Evolutionary conservation across 2,888 invertebrate species (phyloP), one percentile per base, ranked within the genome.

Genomic region (Leptopilina drosophilae): DNA sequence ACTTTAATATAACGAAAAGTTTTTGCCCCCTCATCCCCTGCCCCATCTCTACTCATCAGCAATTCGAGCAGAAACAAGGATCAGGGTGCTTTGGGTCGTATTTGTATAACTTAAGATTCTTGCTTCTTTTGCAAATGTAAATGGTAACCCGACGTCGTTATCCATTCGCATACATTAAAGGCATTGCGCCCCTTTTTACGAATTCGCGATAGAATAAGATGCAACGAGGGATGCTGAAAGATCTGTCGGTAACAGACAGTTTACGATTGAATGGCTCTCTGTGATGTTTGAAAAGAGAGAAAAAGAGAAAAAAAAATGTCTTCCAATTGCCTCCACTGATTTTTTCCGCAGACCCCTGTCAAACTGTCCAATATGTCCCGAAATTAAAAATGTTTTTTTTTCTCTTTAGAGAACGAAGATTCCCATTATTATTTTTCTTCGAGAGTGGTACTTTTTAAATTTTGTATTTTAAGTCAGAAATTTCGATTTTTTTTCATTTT

Each of bases 91-190:
- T 67, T 67, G 12, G 67, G n/a, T 53, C 53, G 69, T 40, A 56
- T 73, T 73, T 73, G 69, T 73, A 73, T 73, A 69, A 81, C 83
- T 83, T 82, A 83, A 80, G 83, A 86, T 84, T 82, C 80, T 66
- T 76, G 76, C 78, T 69, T 81, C 82, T 76, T 49, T 49, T 64
- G 82, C 83, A 82, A 86, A 85, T 85, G 85, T 84, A 85, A 86
- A 86, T 85, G 83, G 84, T 86, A 86, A 84, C 85, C 82, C 77
- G 65, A 78, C 83, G 82, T 83, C 83, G 85, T 84, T 83, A 79
- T 81, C 78, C 76, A 76, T 77, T 56, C 67, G 83, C 78, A 85
- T 85, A 84, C 67, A 85, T 86, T 85, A 85, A 33, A 79, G 67
- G 42, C 42, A 69, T 76, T 33, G 33, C 33, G 56, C 69, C 56